Percentiles rank a stretch among this genome's conserved stretches.
phyloP scores from a whole-genome alignment of 1,140 invertebrate species.

The Leptonema lineaticorne region DNA sequence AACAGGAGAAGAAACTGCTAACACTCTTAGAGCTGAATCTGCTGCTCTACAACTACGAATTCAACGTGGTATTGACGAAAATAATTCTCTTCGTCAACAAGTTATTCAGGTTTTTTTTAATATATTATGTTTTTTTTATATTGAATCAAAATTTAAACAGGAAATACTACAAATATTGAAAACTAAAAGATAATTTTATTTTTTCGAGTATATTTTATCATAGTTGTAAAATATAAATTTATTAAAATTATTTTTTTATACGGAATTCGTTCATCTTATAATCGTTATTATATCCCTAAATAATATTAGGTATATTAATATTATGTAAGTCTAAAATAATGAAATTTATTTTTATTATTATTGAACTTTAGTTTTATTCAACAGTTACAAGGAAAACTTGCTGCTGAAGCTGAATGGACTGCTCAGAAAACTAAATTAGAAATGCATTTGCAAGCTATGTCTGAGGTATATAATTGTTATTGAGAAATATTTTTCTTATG shows the following conservation, averaged over 20 bases:
- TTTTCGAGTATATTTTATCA: too few relatives aligned
- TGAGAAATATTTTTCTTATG: neutral
- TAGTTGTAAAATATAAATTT: too few relatives aligned
- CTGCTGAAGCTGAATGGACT: conserved; percentile 57
- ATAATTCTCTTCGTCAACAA: conserved; percentile 48
- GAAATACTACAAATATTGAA: too few relatives aligned
- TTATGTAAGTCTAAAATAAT: too few relatives aligned
- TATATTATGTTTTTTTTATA: too few relatives aligned
- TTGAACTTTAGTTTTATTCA: neutral
- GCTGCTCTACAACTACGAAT: conserved; percentile 61
- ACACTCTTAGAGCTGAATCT: conserved; percentile 54
- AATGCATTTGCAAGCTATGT: conserved; percentile 53
- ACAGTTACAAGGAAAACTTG: conserved; percentile 61
- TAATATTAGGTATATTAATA: too few relatives aligned
- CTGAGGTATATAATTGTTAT: conserved; percentile 47
- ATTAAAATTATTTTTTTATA: too few relatives aligned
- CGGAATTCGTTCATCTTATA: too few relatives aligned
- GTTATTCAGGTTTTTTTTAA: conserved; percentile 43
- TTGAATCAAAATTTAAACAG: too few relatives aligned
- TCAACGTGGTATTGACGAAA: conserved; percentile 62
- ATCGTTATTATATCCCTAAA: too few relatives aligned
- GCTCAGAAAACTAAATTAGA: conserved; percentile 51
- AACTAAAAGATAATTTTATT: too few relatives aligned
- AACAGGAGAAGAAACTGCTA: conserved; percentile 44
- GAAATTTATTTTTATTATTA: too few relatives aligned